These are phyloP conservation scores for Trissonchulus latispiculum DNA, from an alignment of 2,888 invertebrate genomes.

Conservation along the genomic window DNA sequence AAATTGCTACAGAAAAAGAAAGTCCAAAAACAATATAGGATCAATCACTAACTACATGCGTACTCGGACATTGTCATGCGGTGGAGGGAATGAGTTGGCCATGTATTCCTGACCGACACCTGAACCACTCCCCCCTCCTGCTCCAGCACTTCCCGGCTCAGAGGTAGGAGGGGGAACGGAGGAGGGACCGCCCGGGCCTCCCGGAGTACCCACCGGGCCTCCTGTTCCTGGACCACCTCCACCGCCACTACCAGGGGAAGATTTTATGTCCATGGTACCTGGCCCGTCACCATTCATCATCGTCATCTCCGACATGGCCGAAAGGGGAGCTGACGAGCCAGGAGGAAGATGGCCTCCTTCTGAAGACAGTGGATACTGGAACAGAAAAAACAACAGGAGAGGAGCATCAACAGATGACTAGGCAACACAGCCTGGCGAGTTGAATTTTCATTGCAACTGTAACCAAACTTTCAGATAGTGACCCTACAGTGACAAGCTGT, in stretches of 20 bases:
- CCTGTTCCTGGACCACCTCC: too few species aligned
- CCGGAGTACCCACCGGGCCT: not conserved
- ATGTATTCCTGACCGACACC: not conserved
- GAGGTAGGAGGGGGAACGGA: not conserved
- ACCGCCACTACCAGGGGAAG: not conserved
- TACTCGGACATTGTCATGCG: not conserved
- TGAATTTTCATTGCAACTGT: too few species aligned
- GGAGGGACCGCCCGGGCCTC: not conserved
- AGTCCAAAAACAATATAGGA: too few species aligned
- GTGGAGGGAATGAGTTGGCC: slow-evolving; percentile 1
- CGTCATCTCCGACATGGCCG: not conserved
- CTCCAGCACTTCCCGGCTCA: not conserved
- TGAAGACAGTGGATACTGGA: not conserved
- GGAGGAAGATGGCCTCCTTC: not conserved
- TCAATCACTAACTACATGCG: too few species aligned
- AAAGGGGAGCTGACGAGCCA: not conserved
- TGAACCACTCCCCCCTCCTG: not conserved
- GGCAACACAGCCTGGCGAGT: too few species aligned
- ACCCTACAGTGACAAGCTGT: too few species aligned
- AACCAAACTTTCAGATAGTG: too few species aligned
- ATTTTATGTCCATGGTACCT: not conserved
- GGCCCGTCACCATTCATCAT: not conserved
- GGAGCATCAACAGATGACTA: too few species aligned
- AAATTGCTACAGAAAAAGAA: too few species aligned
- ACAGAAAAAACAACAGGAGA: too few species aligned